phyloP scores from a whole-genome alignment of 2,888 invertebrate genomes.

The Oxycera nigricornis region DNA sequence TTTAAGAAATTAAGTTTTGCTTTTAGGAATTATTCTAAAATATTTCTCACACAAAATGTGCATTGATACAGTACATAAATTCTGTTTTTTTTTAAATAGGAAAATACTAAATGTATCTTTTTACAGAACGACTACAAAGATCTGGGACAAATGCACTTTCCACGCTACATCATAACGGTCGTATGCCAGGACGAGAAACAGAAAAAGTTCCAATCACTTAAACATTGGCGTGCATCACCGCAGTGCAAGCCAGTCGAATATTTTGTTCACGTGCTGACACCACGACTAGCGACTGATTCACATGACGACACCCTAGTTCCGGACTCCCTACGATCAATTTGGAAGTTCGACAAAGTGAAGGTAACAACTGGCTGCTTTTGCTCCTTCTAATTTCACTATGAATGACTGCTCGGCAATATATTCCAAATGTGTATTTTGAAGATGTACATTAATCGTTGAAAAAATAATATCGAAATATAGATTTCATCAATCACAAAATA shows the following conservation, averaged over 20 bases:
- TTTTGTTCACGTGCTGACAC: constrained; percentile 57
- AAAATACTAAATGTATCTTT: no score
- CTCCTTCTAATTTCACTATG: constrained; percentile 47
- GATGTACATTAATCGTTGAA: background rate
- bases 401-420: background rate
- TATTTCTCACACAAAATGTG: no score
- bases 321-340: constrained; percentile 52
- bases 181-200: constrained; percentile 56
- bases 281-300: constrained; percentile 50
- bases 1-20: no score
- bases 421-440: constrained; percentile 12
- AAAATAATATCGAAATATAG: constrained; percentile 9
- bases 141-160: constrained; percentile 57
- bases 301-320: constrained; percentile 52
- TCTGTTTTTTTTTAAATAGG: no score
- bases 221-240: constrained; percentile 57
- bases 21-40: no score
- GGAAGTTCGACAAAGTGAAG: constrained; percentile 59
- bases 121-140: constrained; percentile 57
- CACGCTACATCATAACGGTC: constrained; percentile 58
- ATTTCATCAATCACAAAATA: background rate
- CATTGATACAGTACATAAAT: no score
- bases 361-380: constrained; percentile 61
- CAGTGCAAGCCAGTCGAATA: constrained; percentile 59
- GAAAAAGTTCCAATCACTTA: constrained; percentile 50